Evolutionary conservation across 2,797 vertebrate species (phyloP), one percentile per base, ranked within the genome.

Genomic region (Galago senegalensis): DNA sequence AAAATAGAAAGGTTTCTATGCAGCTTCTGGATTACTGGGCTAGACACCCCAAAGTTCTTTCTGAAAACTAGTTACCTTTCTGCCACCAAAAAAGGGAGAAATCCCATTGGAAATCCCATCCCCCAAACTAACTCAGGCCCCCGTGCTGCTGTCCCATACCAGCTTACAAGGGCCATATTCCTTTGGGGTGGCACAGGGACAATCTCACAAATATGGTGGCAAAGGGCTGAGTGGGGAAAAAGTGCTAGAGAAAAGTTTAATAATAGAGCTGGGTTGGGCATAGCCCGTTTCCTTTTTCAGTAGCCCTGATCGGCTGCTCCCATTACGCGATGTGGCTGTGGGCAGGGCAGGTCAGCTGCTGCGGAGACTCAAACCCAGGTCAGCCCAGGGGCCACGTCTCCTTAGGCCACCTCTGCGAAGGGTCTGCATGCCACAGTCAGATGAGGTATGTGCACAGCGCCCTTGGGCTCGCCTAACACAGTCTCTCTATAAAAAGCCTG

Each of bases 321-420:
- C 91, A 58, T 95, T 93, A 97, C 61, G 7, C 25, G 40, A 86
- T n/a, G 61, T 18, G 89, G 89, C 97, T 23, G 2, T 37, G 25
- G 93, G 89, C 72, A 91, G 91, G 37, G 88, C 65, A 1, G 31
- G 91, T 77, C 97, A 97, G 97, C 97, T 96, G 97, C 93, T 77
- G 18, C 10, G 5, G 70, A 95, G 92, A 94, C 34, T 97, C 96
- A 97, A 97, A 97, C 97, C 97, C 96, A 80, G 97, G 97, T 97
- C 97, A 97, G 92, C 46, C 53, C 20, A 0, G 75, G 92, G 88
- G 73, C 93, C 93, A 17, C 0, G 87, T 96, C 95, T 96, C 96
- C 97, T 96, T 70, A 96, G 90, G 95, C 87, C 92, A 97, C 96
- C 94, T 56, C 90, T 85, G 90, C 1, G 0, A 84, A 97, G 96